Evolutionary conservation across 2,113 vertebrate species (phyloP).

Genomic region (Urocynchramus pylzowi): DNA sequence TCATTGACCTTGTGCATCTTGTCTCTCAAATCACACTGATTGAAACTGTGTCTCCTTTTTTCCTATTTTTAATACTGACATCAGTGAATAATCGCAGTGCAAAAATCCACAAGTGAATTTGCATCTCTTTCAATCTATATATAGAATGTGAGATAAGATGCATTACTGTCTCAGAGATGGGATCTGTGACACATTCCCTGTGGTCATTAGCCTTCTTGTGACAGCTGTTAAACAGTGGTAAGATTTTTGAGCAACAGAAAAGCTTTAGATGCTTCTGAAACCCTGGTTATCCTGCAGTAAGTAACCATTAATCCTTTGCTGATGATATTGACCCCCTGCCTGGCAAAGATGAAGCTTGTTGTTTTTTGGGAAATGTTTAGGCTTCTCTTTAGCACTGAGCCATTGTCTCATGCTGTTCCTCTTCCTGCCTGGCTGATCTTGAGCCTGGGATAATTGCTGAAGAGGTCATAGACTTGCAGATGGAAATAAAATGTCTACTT

Average conservation of each 20-base stretch:
- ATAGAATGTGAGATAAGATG: neutral
- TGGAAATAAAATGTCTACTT: neutral
- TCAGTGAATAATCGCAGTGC: neutral
- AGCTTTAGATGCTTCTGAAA: neutral
- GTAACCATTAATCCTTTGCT: conserved; percentile 1
- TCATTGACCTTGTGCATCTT: neutral
- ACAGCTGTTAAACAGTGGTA: conserved; percentile 9
- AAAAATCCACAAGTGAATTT: neutral
- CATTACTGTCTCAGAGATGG: neutral
- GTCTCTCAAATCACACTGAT: neutral
- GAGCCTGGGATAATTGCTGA: conserved; percentile 28
- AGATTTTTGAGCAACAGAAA: neutral
- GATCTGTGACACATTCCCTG: neutral
- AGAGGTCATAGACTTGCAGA: neutral
- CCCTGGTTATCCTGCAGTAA: neutral
- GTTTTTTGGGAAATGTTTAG: neutral
- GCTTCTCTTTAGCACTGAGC: neutral
- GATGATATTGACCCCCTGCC: conserved; percentile 4
- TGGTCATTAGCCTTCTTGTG: neutral
- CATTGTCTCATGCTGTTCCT: conserved; percentile 13
- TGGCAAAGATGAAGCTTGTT: neutral
- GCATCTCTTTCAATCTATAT: neutral
- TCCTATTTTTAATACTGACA: neutral
- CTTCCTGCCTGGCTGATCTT: conserved; percentile 20
- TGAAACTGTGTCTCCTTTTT: neutral